These are phyloP conservation scores for Pachypsylla venusta DNA, from an alignment of 1,140 invertebrate genomes.

Conservation along the genomic window DNA sequence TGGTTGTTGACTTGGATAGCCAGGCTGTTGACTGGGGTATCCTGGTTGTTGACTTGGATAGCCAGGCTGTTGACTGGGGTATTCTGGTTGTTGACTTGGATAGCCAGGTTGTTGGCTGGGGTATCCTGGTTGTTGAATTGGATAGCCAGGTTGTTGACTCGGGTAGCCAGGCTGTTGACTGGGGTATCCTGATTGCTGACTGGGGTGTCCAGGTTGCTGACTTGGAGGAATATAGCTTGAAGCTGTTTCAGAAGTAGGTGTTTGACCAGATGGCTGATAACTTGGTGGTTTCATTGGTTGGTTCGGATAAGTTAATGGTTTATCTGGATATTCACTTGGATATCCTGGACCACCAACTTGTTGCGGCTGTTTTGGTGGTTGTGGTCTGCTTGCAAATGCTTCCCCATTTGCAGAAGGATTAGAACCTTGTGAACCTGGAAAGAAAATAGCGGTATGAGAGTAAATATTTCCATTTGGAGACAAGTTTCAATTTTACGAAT, in stretches of 20 bases:
- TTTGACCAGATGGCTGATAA: not conserved
- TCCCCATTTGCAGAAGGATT: not conserved
- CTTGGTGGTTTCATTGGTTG: not conserved
- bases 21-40: not conserved
- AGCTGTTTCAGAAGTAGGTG: too few species aligned
- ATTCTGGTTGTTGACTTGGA: conserved; percentile 11
- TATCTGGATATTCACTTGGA: not conserved
- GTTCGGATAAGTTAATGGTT: not conserved
- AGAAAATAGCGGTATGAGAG: not conserved
- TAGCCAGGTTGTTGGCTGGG: conserved; percentile 7
- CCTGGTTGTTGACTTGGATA: conserved; percentile 5
- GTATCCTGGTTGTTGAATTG: conserved; percentile 1
- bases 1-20: not conserved
- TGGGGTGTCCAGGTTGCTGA: not conserved
- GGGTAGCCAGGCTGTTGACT: conserved; percentile 1
- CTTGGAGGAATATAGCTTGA: too few species aligned
- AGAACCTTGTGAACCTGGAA: not conserved
- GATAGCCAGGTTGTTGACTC: not conserved
- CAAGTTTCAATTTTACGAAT: too few species aligned
- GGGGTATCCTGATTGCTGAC: not conserved
- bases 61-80: conserved; percentile 10
- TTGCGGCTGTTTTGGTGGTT: not conserved
- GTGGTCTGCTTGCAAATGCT: not conserved
- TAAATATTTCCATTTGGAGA: too few species aligned
- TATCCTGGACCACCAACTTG: not conserved